Conservation (phyloP, 2,888 invertebrate species). For the Monochamus alternatus region DNA sequence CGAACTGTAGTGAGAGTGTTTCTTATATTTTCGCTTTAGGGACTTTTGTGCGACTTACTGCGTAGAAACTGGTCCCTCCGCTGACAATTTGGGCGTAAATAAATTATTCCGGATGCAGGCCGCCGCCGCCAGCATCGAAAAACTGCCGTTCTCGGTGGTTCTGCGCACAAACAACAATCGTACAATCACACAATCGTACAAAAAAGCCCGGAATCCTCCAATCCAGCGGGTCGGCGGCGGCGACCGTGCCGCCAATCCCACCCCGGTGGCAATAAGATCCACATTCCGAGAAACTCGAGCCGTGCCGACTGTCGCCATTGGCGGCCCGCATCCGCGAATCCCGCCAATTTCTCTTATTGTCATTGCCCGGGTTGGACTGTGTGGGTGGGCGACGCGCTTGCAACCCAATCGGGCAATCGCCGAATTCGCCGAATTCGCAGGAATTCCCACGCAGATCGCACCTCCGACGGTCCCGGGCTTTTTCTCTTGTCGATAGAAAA, state of each 20-base stretch:
- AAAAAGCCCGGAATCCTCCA: constrained; percentile 65
- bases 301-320: constrained; percentile 68
- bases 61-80: no score
- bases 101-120: not conserved
- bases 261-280: constrained; percentile 69
- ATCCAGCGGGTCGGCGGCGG: constrained; percentile 63
- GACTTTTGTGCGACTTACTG: no score
- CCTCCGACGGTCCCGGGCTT: not conserved
- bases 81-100: not conserved
- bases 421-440: constrained; percentile 44
- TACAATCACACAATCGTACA: constrained; percentile 63
- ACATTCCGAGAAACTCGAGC: constrained; percentile 69
- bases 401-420: constrained; percentile 51
- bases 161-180: constrained; percentile 59
- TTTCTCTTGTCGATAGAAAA: no score
- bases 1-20: no score
- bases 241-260: constrained; percentile 66
- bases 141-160: constrained; percentile 24
- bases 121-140: constrained; percentile 2
- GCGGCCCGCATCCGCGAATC: constrained; percentile 68
- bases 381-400: constrained; percentile 47
- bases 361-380: constrained; percentile 64
- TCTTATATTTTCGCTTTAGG: no score
- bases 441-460: constrained; percentile 8
- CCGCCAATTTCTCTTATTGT: constrained; percentile 70